Percentiles rank a stretch among this genome's conserved stretches.
These are phyloP conservation scores for Agapetus fuscipes DNA, from an alignment of 2,888 invertebrate species.

Conservation along the genomic window DNA sequence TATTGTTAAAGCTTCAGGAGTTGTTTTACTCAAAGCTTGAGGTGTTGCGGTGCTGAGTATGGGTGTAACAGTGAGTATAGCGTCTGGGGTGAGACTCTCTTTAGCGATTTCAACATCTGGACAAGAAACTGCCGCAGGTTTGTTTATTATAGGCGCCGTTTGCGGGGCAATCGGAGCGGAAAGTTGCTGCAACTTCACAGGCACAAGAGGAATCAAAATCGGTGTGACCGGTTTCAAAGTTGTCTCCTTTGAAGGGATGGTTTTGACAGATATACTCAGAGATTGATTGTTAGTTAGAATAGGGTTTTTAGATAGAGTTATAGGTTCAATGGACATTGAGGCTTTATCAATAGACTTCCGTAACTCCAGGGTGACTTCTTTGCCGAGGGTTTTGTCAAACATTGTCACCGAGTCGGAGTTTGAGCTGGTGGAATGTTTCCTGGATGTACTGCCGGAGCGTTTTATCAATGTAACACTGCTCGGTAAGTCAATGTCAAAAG, in stretches of 20 bases:
- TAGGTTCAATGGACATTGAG: slow-evolving; percentile 9
- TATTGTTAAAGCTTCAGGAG: no score
- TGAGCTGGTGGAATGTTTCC: slow-evolving; percentile 42
- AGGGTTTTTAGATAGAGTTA: slow-evolving; percentile 3
- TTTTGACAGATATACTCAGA: slow-evolving; percentile 14
- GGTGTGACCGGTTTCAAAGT: background rate
- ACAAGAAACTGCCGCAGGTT: background rate
- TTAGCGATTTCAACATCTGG: background rate
- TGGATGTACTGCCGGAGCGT: slow-evolving; percentile 37
- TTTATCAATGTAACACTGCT: slow-evolving; percentile 43
- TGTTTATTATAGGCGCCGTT: background rate
- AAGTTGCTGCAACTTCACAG: background rate
- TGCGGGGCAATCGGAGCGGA: background rate
- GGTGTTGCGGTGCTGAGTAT: no score
- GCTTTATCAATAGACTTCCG: slow-evolving; percentile 40
- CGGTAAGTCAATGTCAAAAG: slow-evolving; percentile 40
- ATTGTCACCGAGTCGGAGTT: slow-evolving; percentile 43
- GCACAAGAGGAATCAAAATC: background rate
- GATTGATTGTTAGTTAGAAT: slow-evolving; percentile 9
- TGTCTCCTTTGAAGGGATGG: no score
- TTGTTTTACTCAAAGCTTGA: no score
- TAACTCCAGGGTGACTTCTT: slow-evolving; percentile 42
- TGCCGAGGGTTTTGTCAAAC: slow-evolving; percentile 42
- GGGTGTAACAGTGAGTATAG: background rate
- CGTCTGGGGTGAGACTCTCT: no score